Percentiles rank a stretch among this genome's conserved stretches.
These are phyloP conservation scores for Drosophila emarginata DNA, from an alignment of 2,888 invertebrate species.

Conservation along the genomic window DNA sequence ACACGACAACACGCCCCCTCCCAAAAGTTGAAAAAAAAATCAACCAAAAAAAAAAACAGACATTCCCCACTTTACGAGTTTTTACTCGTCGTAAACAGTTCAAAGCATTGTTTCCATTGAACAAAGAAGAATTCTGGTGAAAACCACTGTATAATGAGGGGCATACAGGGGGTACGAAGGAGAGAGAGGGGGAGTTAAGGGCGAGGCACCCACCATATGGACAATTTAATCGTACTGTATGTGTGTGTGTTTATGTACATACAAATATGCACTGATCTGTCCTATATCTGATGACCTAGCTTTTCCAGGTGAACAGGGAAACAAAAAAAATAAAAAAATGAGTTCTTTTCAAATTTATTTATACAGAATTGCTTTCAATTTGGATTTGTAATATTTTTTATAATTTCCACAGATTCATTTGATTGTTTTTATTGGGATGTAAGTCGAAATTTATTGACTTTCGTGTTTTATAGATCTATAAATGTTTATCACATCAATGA, in stretches of 20 bases:
- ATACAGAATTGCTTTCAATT: not conserved
- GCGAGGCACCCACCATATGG: slow-evolving; percentile 5
- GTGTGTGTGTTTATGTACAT: too few relatives aligned
- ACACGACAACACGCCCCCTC: slow-evolving; percentile 36
- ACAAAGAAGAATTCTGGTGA: slow-evolving; percentile 49
- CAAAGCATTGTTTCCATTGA: slow-evolving; percentile 54
- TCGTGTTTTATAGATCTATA: not conserved
- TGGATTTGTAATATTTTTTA: not conserved
- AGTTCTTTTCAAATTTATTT: not conserved
- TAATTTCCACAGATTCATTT: not conserved
- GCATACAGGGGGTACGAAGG: slow-evolving; percentile 5
- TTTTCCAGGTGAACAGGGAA: not conserved
- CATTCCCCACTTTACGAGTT: slow-evolving; percentile 41
- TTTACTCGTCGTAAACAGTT: slow-evolving; percentile 43
- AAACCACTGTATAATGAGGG: slow-evolving; percentile 28
- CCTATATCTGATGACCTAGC: slow-evolving; percentile 2
- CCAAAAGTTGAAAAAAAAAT: not conserved
- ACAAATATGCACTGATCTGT: slow-evolving; percentile 31
- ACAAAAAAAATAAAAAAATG: not conserved
- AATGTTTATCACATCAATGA: slow-evolving; percentile 1
- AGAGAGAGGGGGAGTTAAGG: not conserved
- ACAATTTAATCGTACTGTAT: not conserved
- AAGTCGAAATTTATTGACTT: not conserved
- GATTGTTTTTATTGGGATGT: too few relatives aligned
- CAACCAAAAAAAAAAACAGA: slow-evolving; percentile 10